Evolutionary conservation across 2,888 invertebrate species (phyloP), one percentile per base, ranked within the genome.

Genomic region (Nemurella pictetii): DNA sequence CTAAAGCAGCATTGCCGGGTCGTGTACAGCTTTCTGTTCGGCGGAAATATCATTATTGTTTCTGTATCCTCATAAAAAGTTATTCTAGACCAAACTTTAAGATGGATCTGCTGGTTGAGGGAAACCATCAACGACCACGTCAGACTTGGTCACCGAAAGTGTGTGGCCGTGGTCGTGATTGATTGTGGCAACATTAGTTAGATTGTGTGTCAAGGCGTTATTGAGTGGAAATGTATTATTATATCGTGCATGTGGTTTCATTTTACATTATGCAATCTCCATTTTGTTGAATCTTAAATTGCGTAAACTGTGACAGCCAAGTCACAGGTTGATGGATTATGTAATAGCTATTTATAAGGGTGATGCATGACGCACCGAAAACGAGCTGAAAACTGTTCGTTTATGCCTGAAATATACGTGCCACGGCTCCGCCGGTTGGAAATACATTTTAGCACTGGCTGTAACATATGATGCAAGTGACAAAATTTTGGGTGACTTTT

Each of bases 131-230:
- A 55, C 55, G 55, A 55, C 55, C 55, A 55, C 55, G 55, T 55
- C 55, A 55, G 20, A 55, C 15, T 55, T 55, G 55, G 55, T 55
- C 55, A 55, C 55, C 55, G 55, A 55, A 55, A 55, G 55, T 55
- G 55, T 55, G 55, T 20, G 55, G 55, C 20, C 55, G 55, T 20
- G 20, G 5, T 12, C 20, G 3, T 75, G 75, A 75, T 75, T 75
- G 75, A 75, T 75, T 75, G 75, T 7, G 55, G 55, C 55, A 55
- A 55, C 55, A 55, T 55, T 55, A 55, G 55, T 55, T 55, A 75
- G 30, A 78, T 78, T 30, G 78, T 78, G 78, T 78, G 78, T 78
- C 78, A 30, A 28, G 75, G 78, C 78, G 26, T 78, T 78, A 78
- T 78, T 78, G 30, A 78, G 78, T 78, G 30, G 78, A 78, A 78